phyloP scores from a whole-genome alignment of 2,888 invertebrate genomes.

The Epirrhoe tristata region DNA sequence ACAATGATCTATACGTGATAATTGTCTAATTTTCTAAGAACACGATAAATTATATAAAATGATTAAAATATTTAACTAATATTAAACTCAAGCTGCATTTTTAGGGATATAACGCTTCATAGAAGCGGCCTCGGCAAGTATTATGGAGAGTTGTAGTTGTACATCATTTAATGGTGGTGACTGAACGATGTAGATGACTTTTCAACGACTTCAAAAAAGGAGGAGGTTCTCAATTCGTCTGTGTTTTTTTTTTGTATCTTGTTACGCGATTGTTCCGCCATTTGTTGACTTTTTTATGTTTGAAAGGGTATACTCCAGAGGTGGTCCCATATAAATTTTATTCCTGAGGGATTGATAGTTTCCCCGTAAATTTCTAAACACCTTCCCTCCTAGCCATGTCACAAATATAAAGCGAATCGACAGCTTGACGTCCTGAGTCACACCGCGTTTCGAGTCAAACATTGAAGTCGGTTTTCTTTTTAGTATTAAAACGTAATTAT shows the following conservation, averaged over 20 bases:
- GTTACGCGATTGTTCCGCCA: too few species aligned
- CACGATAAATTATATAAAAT: conserved; percentile 36
- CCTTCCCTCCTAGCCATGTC: too few species aligned
- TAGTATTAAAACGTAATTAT: too few species aligned
- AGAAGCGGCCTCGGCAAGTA: conserved; percentile 78
- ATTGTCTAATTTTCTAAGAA: conserved; percentile 36
- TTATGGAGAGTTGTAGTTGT: conserved; percentile 60
- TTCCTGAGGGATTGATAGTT: neutral
- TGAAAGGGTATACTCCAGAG: too few species aligned
- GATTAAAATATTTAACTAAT: conserved; percentile 29
- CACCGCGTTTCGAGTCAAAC: too few species aligned
- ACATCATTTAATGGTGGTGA: conserved; percentile 61
- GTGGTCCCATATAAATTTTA: too few species aligned
- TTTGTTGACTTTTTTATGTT: too few species aligned
- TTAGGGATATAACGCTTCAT: conserved; percentile 64
- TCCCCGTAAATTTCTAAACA: neutral
- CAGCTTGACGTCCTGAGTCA: too few species aligned
- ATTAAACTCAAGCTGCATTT: conserved; percentile 28
- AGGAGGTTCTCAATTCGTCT: too few species aligned
- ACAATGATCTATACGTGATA: conserved; percentile 36
- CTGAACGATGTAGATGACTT: neutral
- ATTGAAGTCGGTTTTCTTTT: too few species aligned
- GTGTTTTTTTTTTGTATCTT: too few species aligned
- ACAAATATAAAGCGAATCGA: too few species aligned
- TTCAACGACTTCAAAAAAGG: neutral